phyloP scores from a whole-genome alignment of 1,140 invertebrate genomes.

The Drosophila simulans region DNA sequence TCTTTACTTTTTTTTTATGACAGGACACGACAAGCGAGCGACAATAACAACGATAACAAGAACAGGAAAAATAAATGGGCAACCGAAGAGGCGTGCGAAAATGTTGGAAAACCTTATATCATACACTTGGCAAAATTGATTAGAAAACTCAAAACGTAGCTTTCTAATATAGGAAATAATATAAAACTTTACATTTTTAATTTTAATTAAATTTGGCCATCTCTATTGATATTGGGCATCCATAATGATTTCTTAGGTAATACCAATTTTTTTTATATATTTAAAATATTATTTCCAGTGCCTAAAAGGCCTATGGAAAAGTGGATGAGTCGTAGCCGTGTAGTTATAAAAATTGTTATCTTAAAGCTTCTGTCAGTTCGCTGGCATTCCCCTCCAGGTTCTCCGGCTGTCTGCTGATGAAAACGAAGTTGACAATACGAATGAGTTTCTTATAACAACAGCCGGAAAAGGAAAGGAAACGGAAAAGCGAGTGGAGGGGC shows the following conservation, averaged over 20 bases:
- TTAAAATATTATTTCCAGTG: slow-evolving; percentile 1
- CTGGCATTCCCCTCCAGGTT: slow-evolving; percentile 28
- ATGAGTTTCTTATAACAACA: slow-evolving; percentile 82
- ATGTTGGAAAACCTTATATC: slow-evolving; percentile 39
- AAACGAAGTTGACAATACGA: slow-evolving; percentile 81
- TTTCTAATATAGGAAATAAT: not conserved
- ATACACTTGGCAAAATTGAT: slow-evolving; percentile 10
- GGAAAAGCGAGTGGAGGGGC: slow-evolving; percentile 18
- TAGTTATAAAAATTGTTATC: slow-evolving; percentile 79
- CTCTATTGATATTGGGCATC: no score
- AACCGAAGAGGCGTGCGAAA: slow-evolving; percentile 63
- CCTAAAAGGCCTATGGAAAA: slow-evolving; percentile 15
- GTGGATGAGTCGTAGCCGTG: slow-evolving; percentile 53
- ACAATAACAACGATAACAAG: slow-evolving; percentile 50
- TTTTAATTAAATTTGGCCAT: no score
- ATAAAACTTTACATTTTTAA: no score
- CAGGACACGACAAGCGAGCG: slow-evolving; percentile 51
- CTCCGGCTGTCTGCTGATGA: slow-evolving; percentile 68
- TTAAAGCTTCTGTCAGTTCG: slow-evolving; percentile 76
- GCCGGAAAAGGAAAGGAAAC: slow-evolving; percentile 21
- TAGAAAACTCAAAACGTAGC: not conserved
- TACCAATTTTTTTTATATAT: not conserved
- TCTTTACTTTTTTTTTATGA: slow-evolving; percentile 55
- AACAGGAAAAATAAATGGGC: slow-evolving; percentile 65
- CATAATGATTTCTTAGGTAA: no score